Percentiles rank a stretch among this genome's conserved stretches.
Evolutionary conservation across 2,113 vertebrate genomes (phyloP).

Genomic region (Lagopus leucura): DNA sequence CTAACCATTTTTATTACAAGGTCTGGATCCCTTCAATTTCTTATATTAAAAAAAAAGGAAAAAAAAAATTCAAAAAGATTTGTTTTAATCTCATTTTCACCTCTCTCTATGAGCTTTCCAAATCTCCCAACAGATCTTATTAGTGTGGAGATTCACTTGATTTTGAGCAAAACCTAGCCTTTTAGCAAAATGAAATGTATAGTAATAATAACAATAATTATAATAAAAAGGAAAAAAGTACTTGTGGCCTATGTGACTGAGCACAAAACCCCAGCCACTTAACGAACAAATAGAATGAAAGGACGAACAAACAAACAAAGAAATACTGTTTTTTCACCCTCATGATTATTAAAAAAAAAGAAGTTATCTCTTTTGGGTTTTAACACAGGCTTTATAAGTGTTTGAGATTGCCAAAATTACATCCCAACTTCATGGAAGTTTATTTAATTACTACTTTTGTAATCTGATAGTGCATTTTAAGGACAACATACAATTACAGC

Average conservation of each 20-base stretch:
- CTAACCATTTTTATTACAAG: not conserved
- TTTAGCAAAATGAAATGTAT: not conserved
- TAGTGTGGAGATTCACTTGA: not conserved
- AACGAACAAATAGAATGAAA: not conserved
- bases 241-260: not conserved
- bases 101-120: not conserved
- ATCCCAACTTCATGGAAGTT: not conserved
- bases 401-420: not conserved
- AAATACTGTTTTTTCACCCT: not conserved
- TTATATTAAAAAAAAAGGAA: not conserved
- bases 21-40: not conserved
- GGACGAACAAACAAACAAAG: accelerated
- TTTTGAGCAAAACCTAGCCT: not conserved
- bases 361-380: not conserved
- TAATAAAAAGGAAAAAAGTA: not conserved
- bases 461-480: not conserved
- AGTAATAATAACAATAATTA: not conserved
- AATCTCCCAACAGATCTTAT: not conserved
- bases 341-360: not conserved
- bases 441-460: not conserved
- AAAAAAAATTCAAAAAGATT: not conserved
- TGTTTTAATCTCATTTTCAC: not conserved
- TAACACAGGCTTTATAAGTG: not conserved
- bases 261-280: not conserved
- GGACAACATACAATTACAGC: not conserved